These are phyloP conservation scores for Scyliorhinus canicula DNA, from an alignment of 2,797 vertebrate genomes.

Conservation along the genomic window DNA sequence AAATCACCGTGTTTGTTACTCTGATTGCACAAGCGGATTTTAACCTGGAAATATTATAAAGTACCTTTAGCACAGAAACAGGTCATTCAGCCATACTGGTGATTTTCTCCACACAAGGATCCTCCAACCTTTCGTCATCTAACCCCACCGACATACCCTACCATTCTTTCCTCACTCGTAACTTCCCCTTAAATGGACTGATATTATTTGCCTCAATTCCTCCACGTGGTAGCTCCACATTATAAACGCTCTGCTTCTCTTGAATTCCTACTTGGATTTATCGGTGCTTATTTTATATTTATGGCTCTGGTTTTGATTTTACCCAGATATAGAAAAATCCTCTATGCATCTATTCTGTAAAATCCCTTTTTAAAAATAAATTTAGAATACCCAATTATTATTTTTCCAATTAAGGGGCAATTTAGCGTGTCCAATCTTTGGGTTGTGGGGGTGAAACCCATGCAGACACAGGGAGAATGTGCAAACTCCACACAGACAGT, in stretches of 20 bases:
- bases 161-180: background rate
- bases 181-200: background rate
- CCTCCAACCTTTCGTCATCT: too few relatives aligned
- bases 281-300: background rate
- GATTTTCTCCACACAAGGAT: too few relatives aligned
- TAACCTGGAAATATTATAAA: background rate
- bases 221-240: background rate
- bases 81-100: background rate
- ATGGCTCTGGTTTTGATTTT: background rate
- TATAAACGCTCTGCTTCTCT: background rate
- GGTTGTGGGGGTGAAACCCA: too few relatives aligned
- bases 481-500: too few relatives aligned
- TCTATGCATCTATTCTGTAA: background rate
- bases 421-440: too few relatives aligned
- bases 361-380: too few relatives aligned
- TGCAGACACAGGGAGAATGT: too few relatives aligned
- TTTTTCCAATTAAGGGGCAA: too few relatives aligned
- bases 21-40: background rate
- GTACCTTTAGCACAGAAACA: background rate
- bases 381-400: too few relatives aligned
- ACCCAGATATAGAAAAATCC: background rate
- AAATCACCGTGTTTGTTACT: background rate
- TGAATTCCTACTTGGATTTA: background rate
- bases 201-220: background rate
- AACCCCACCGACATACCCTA: background rate